Evolutionary conservation across 30 jellyfish, hydroid and myxozoan genomes (phyloP), one percentile per base, ranked within the genome.

Genomic region (Cassiopea xamachana): DNA sequence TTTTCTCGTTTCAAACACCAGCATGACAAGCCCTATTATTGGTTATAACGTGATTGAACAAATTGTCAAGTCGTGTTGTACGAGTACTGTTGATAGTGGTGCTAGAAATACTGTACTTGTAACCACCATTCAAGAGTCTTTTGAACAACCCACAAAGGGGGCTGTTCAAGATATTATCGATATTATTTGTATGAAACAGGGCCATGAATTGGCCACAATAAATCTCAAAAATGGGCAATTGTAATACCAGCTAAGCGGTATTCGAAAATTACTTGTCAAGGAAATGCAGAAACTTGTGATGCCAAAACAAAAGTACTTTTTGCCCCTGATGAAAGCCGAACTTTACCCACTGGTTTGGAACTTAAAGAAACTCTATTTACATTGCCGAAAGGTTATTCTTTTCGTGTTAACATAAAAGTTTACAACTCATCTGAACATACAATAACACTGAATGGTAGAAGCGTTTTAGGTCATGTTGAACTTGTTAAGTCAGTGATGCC

Each of bases 41-140:
- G 96, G 96, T 15, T 80, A 89, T 86, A 80, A 89, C 60, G 91
- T 89, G 81, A 89, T 89, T 77, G 91, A 79, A 83, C 90, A 87
- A 75, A 19, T 51, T 18, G 92, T 73, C 77, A 84, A 59, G 46
- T 67, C 71, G 46, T 71, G 73, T 83, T 69, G 27, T 60, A 7
- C 69, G 44, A 83, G 83, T 49, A 44, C 87, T 78, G 58, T 55
- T 44, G 75, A 51, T 75, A 78, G 50, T 78, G 74, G 16, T 46
- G 49, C 50, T 10, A 78, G 45, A 13, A 80, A 80, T 19, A 80
- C 46, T 60, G 80, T 59, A 80, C 64, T 80, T 44, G 80, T 87
- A 17, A 58, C 75, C 60, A 18, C 94, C 55, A 49, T 87, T 75
- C 43, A 45, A 62, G 89, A 60, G 48, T 75, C 89, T 1, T 87